phyloP scores from a whole-genome alignment of 2,888 invertebrate species.

The Drosophila maculinotata region DNA sequence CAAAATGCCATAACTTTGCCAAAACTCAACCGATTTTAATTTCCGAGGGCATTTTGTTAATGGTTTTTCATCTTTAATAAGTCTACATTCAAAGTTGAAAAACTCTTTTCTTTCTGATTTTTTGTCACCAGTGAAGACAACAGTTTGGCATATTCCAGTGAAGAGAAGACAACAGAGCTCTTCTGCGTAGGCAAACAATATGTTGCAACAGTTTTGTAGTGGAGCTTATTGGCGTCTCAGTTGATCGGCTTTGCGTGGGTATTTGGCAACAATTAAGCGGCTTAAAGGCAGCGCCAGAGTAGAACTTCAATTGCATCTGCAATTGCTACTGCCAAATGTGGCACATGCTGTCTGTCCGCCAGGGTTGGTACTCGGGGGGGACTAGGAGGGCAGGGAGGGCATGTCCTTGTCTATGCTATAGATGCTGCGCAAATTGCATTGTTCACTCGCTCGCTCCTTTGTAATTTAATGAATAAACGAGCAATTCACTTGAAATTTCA shows the following conservation, averaged over 20 bases:
- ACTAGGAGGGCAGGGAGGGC: not conserved
- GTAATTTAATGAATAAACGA: constrained; percentile 70
- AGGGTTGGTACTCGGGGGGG: accelerated
- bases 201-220: constrained; percentile 23
- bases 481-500: constrained; percentile 61
- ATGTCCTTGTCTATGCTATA: not conserved
- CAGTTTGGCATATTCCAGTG: no score
- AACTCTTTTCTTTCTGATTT: no score
- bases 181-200: constrained; percentile 12
- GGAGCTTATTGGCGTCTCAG: constrained; percentile 69
- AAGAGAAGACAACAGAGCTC: not conserved
- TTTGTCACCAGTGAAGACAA: no score
- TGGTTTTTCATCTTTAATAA: no score
- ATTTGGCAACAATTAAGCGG: constrained; percentile 69
- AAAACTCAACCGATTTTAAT: no score
- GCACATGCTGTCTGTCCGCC: constrained; percentile 24
- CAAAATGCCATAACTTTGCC: no score
- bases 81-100: no score
- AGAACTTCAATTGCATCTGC: constrained; percentile 47
- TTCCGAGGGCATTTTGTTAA: no score
- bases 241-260: constrained; percentile 28
- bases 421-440: constrained; percentile 60
- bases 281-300: constrained; percentile 43
- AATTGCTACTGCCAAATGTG: constrained; percentile 35
- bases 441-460: constrained; percentile 48